These are phyloP conservation scores for Vulpes lagopus DNA, from an alignment of 2,113 vertebrate genomes.

Conservation along the genomic window DNA sequence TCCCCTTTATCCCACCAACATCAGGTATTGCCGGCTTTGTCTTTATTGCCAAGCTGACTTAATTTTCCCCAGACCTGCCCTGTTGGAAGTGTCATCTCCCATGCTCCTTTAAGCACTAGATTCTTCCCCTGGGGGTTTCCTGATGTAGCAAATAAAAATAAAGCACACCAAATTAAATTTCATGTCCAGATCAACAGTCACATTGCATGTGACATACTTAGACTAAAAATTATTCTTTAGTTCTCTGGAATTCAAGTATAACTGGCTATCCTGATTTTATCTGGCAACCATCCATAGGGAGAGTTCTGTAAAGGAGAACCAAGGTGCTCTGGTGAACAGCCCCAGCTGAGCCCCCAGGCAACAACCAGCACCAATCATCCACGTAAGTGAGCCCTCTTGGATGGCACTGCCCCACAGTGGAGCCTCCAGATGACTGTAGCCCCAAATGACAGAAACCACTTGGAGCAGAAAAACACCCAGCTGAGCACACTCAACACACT, in stretches of 20 bases:
- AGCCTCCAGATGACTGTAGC: neutral
- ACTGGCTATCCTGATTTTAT: neutral
- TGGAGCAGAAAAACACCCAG: neutral
- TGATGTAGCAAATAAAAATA: neutral
- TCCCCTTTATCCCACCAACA: neutral
- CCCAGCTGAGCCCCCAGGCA: neutral
- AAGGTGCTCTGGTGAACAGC: neutral
- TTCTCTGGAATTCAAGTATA: neutral
- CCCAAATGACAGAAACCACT: neutral
- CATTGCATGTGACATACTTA: neutral
- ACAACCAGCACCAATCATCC: neutral
- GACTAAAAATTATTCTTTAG: neutral
- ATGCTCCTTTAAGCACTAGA: neutral
- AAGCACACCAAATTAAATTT: neutral
- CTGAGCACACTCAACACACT: neutral
- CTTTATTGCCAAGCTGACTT: neutral
- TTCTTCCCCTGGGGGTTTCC: neutral
- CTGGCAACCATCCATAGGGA: neutral
- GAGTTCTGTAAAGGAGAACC: neutral
- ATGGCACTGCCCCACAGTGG: neutral
- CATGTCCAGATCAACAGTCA: neutral
- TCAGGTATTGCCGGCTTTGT: neutral
- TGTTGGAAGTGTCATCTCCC: neutral
- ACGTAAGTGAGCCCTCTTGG: neutral
- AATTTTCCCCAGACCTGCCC: neutral